Base-by-base conservation (phyloP, 2,113 vertebrate genomes). In the Pelodiscus sinensis region DNA sequence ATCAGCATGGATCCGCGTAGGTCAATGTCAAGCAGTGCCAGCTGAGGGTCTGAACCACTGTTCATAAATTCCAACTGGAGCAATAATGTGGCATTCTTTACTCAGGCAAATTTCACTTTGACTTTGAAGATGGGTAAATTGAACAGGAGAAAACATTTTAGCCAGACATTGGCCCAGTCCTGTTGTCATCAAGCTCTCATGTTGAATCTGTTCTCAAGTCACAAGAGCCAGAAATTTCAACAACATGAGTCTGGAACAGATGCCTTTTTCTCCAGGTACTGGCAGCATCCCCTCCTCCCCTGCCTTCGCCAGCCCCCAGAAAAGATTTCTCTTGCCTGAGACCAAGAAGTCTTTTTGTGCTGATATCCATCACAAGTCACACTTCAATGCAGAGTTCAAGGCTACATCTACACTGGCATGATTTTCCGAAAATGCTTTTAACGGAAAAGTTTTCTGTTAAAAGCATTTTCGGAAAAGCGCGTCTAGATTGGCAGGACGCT, bases 201-300 rank as follows among this genome's bases (percentile, higher is more conserved):
- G 35, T 52, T 92, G 14, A 31, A 15, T n/a, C 57, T 60, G 1
- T 0, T 73, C 6, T 86, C 21, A 60, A 54, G 9, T 58, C 57
- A 25, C 25, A 25, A 58, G 24, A 58, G 57, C 57, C 10, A 58
- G 57, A 9, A 71, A 82, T 80, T 86, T 71, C 50, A 75, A 3
- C 2, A 57, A 31, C 2, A 8, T 27, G 44, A 44, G 88, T 90
- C 54, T 62, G n/a, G 2, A 16, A 60, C 22, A 92, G 52, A 38
- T 31, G 1, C 0, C 1, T 1, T 2, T 31, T 87, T 83, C 14
- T 31, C 11, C 0, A 78, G 73, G 6, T 55, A 73, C 10, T 4
- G 54, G 31, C 2, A 73, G 44, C 44, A 44, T 44, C 44, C 44
- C 44, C 44, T 44, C 6, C 44, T 44, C 44, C 44, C 44, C 44